These are phyloP conservation scores for Caiman crocodilus DNA, from an alignment of 2,797 vertebrate species.

Conservation along the genomic window DNA sequence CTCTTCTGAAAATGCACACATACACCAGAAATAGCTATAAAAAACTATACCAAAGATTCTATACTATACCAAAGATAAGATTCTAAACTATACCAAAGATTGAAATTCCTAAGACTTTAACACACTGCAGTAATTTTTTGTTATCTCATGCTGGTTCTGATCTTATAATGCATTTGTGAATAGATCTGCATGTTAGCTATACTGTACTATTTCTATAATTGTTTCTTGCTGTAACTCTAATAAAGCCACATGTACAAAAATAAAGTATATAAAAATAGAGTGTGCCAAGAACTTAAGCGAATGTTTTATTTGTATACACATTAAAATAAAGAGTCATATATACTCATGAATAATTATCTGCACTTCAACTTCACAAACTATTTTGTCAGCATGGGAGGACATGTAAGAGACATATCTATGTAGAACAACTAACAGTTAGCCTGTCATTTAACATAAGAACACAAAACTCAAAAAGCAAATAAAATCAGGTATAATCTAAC, in stretches of 20 bases:
- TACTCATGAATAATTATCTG: not conserved
- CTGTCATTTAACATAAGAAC: not conserved
- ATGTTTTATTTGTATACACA: not conserved
- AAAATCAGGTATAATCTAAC: not conserved
- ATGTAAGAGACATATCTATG: not conserved
- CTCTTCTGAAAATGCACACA: not conserved
- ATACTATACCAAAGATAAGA: too few species aligned
- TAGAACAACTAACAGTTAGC: not conserved
- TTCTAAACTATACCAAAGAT: not conserved
- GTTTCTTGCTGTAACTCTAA: not conserved
- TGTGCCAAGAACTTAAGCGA: not conserved
- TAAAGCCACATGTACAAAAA: not conserved
- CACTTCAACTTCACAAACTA: not conserved
- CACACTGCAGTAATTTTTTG: not conserved
- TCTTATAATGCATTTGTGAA: not conserved
- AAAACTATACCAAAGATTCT: not conserved
- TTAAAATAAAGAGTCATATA: not conserved
- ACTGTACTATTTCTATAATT: not conserved
- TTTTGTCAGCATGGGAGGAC: too few species aligned
- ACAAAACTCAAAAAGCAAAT: not conserved
- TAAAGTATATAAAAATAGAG: not conserved
- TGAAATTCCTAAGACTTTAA: not conserved
- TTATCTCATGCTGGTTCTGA: fast-evolving
- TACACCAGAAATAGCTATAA: not conserved
- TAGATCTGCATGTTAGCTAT: not conserved